phyloP scores from a whole-genome alignment of 2,888 invertebrate species.

The Drosophila dives region DNA sequence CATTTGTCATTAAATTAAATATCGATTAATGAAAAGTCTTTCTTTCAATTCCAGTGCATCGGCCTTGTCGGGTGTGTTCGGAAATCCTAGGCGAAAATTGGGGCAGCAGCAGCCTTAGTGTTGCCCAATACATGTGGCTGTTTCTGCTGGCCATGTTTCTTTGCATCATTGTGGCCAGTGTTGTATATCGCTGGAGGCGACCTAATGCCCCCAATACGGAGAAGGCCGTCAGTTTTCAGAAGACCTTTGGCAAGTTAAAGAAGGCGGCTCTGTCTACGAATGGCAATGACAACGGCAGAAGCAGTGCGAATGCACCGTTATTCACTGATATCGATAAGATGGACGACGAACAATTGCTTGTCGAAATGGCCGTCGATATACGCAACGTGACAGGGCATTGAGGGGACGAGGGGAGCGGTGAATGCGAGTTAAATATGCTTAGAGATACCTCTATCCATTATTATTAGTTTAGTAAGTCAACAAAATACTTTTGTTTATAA shows the following conservation, averaged over 20 bases:
- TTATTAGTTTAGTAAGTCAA: background rate
- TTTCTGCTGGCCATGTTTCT: slow-evolving; percentile 42
- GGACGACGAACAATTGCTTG: slow-evolving; percentile 30
- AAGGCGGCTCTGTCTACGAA: background rate
- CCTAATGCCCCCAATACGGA: slow-evolving; percentile 15
- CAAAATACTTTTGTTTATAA: background rate
- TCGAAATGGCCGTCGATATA: slow-evolving; percentile 58
- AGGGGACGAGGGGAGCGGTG: background rate
- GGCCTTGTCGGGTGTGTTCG: slow-evolving; percentile 30
- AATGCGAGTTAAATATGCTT: background rate
- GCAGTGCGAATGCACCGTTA: slow-evolving; percentile 23
- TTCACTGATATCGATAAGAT: slow-evolving; percentile 23
- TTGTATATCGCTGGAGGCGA: slow-evolving; percentile 45
- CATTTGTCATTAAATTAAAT: background rate
- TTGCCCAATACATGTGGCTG: slow-evolving; percentile 37
- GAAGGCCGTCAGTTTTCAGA: slow-evolving; percentile 51
- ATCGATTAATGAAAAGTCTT: background rate
- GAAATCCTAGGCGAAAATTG: slow-evolving; percentile 35
- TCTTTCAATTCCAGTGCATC: background rate
- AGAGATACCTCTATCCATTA: slow-evolving; percentile 9
- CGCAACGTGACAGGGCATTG: slow-evolving; percentile 40
- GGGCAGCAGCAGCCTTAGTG: slow-evolving; percentile 17
- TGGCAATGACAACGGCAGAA: background rate
- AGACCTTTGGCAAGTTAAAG: slow-evolving; percentile 34
- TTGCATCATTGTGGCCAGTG: slow-evolving; percentile 32